Evolutionary conservation across 1,140 invertebrate genomes (phyloP).

Genomic region (Pogonus chalceus): DNA sequence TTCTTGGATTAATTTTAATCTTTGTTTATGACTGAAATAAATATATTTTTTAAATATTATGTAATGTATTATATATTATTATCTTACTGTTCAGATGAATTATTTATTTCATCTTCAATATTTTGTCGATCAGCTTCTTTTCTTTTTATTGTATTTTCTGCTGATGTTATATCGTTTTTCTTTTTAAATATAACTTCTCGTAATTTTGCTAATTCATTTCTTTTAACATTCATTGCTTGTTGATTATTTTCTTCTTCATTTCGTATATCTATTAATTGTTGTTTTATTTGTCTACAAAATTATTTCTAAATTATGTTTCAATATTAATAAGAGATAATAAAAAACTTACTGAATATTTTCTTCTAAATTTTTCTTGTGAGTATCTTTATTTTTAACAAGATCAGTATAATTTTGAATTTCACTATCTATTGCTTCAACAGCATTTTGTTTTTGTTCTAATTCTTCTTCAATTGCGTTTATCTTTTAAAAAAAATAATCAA

Average conservation of each 20-base stretch:
- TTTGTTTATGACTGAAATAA: background rate
- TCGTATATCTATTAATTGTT: slow-evolving; percentile 36
- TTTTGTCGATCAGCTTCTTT: background rate
- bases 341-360: slow-evolving; percentile 12
- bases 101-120: slow-evolving; percentile 1
- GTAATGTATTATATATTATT: background rate
- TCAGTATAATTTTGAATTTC: slow-evolving; percentile 28
- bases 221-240: background rate
- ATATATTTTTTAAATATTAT: too few relatives aligned
- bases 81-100: background rate
- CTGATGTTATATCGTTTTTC: background rate
- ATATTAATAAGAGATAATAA: slow-evolving; percentile 7
- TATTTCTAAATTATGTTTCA: too few relatives aligned
- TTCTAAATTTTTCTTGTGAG: slow-evolving; percentile 11
- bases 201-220: background rate
- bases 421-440: slow-evolving; percentile 8
- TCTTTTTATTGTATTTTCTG: background rate
- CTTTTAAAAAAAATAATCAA: background rate
- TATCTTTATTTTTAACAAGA: slow-evolving; percentile 17
- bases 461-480: slow-evolving; percentile 5
- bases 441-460: background rate
- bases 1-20: background rate
- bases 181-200: background rate
- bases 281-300: slow-evolving; percentile 32
- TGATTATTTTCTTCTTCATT: slow-evolving; percentile 11